Evolutionary conservation across 2,888 invertebrate species (phyloP).

Genomic region (Nymphalis urticae): DNA sequence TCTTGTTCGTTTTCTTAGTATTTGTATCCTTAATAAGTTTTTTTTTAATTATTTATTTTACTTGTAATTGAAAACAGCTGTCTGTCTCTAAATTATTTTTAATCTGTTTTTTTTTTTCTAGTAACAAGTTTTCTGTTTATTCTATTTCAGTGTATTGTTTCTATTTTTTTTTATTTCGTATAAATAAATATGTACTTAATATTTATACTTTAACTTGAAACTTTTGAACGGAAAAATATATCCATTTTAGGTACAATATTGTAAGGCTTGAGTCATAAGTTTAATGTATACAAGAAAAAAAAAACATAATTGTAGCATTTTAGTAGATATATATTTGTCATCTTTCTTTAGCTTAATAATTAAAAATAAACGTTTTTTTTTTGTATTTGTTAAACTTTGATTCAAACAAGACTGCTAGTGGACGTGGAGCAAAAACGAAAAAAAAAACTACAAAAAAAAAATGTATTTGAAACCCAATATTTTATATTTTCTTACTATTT

Average conservation of each 20-base stretch:
- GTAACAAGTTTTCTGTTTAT: neutral
- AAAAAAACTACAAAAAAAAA: conserved; percentile 14
- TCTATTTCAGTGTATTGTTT: no score
- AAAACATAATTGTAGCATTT: neutral
- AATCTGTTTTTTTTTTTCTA: neutral
- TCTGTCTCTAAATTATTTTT: neutral
- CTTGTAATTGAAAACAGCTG: neutral
- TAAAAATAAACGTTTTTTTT: conserved; percentile 7
- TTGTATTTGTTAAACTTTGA: conserved; percentile 21
- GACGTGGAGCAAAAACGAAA: conserved; percentile 10
- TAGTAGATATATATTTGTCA: conserved; percentile 2
- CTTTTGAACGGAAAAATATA: neutral
- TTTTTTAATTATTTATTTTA: no score
- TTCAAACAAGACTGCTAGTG: conserved; percentile 26
- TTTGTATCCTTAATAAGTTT: no score
- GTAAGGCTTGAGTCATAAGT: conserved; percentile 3
- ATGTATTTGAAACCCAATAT: conserved; percentile 27
- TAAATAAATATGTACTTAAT: no score
- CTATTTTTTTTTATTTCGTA: neutral
- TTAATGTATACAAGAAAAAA: conserved; percentile 4
- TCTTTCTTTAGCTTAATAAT: conserved; percentile 4
- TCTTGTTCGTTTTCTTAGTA: no score
- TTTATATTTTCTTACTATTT: conserved; percentile 38
- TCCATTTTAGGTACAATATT: conserved; percentile 9
- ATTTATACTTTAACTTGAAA: neutral